These are phyloP conservation scores for Grammatotria lemairii DNA, from an alignment of 2,113 vertebrate species.

Conservation along the genomic window DNA sequence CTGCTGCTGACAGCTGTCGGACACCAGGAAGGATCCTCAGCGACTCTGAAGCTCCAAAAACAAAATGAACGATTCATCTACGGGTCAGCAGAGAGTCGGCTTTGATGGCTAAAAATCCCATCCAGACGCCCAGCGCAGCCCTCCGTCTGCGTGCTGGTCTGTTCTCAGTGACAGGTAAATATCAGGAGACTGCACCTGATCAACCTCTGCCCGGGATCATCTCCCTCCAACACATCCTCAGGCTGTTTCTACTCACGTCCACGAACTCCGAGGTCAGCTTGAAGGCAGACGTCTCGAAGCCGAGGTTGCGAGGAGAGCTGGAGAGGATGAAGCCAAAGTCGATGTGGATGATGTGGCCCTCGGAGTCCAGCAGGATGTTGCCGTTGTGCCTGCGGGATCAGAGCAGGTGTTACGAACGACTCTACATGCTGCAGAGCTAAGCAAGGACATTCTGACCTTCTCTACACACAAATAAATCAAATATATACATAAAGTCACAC, in stretches of 20 bases:
- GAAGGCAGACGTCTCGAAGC: conserved; percentile 94
- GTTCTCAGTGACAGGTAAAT: not conserved
- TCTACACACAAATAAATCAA: not conserved
- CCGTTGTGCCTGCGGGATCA: conserved; percentile 82
- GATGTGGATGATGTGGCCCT: conserved; percentile 97
- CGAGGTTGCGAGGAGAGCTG: conserved; percentile 89
- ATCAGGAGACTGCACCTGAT: not conserved
- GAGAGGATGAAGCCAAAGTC: conserved; percentile 98
- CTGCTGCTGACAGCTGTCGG: not conserved
- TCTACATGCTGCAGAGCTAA: not conserved
- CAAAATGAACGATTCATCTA: not conserved
- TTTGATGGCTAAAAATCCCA: not conserved
- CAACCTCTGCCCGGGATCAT: not conserved
- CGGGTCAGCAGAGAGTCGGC: not conserved
- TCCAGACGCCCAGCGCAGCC: not conserved
- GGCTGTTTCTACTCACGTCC: conserved; percentile 72
- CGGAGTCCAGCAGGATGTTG: conserved; percentile 89
- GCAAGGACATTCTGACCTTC: not conserved
- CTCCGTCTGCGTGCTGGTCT: not conserved
- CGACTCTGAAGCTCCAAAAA: not conserved
- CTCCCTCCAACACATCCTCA: not conserved
- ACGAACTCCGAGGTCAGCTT: conserved; percentile 93
- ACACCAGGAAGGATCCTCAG: not conserved
- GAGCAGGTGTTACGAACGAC: not conserved
- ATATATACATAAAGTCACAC: not conserved